Conservation (phyloP, 2,888 invertebrate species). For the Stenurella melanura region DNA sequence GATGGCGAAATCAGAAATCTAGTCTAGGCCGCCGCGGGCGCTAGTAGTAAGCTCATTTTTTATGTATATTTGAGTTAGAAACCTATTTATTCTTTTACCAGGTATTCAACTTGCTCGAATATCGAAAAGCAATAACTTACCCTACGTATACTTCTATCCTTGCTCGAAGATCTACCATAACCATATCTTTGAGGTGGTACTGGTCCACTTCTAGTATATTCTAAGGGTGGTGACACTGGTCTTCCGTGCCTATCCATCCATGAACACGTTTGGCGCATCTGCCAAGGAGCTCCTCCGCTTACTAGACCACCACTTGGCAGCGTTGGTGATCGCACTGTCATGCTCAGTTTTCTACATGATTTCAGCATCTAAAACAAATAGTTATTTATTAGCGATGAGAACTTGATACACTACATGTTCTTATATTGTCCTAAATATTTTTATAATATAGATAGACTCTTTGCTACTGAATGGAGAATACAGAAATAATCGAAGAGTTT, state of each 20-base stretch:
- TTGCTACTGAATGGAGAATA: too few relatives aligned
- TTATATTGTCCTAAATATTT: too few relatives aligned
- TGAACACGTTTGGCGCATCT: constrained; percentile 87
- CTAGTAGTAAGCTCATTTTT: too few relatives aligned
- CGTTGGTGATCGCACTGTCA: constrained; percentile 90
- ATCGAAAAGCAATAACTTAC: constrained; percentile 71
- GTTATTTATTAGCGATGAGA: background rate
- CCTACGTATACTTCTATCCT: constrained; percentile 80
- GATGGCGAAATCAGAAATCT: too few relatives aligned
- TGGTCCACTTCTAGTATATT: constrained; percentile 74
- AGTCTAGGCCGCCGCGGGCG: too few relatives aligned
- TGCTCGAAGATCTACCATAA: constrained; percentile 74
- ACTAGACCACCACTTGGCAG: constrained; percentile 75
- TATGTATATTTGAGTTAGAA: too few relatives aligned
- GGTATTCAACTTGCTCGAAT: too few relatives aligned
- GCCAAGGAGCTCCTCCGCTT: constrained; percentile 74
- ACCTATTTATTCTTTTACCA: too few relatives aligned
- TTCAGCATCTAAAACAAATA: constrained; percentile 85
- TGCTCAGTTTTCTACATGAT: constrained; percentile 90
- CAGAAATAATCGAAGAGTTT: too few relatives aligned
- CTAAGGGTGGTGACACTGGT: constrained; percentile 89
- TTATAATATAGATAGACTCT: too few relatives aligned
- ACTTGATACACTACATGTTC: too few relatives aligned
- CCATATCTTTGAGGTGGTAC: constrained; percentile 70
- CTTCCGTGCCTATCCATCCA: constrained; percentile 96